Evolutionary conservation across 2,888 invertebrate species (phyloP), one percentile per base, ranked within the genome.

Genomic region (Eupithecia subumbrata): DNA sequence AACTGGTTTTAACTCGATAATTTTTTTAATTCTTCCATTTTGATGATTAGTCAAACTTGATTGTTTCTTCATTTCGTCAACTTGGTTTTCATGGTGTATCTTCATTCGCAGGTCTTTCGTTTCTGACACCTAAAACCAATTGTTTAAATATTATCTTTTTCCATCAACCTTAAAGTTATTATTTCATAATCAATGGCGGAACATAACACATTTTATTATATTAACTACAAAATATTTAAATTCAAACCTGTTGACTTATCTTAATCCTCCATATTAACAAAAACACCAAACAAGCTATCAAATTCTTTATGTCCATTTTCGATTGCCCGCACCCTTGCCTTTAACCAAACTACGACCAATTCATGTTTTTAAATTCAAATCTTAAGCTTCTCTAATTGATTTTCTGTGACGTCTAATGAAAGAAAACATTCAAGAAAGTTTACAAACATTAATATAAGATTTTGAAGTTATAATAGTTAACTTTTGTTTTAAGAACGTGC

Each of bases 351-450:
- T 22, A 69, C 34, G 30, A 30, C 7, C 48, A 76, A 40, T 76
- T 9, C 11, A 37, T 70, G 66, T 72, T 74, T 52, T 60, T 43
- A 30, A 16, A 60, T 60, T 60, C 22, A 11, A 69, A 37, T 52
- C 69, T 69, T 4, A 9, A 52, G 18, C 22, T 71, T 16, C 3
- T 25, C 14, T 74, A 74, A 76, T 76, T 72, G 69, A 76, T 74
- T 76, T 73, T 64, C n/a, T 64, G 66, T 72, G 76, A 66, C 22
- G 56, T 43, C 52, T 40, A 7, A 71, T 74, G 34, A 52, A 64
- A 66, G 52, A 71, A 71, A 76, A 76, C 76, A 76, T 66, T 64
- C 7, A 16, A 60, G 52, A 60, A 18, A 63, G 74, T 76, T 76
- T 69, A n/a, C 56, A 74, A 74, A 74, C 69, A 69, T 69, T 22